phyloP scores from a whole-genome alignment of 2,797 vertebrate species.

The Lycodopsis pacificus region DNA sequence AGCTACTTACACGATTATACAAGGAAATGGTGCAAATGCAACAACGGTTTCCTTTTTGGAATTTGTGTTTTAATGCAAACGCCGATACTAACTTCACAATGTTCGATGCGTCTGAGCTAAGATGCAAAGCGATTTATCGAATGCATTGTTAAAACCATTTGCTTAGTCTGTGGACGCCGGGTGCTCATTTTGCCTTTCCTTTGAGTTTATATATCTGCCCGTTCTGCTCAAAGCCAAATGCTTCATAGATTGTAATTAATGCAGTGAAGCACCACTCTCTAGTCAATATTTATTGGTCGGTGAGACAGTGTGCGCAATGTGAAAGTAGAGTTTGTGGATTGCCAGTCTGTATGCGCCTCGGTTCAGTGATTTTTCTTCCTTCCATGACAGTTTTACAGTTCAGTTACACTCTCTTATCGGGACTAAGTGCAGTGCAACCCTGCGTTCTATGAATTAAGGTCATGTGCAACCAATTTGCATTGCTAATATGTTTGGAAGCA shows the following conservation, averaged over 20 bases:
- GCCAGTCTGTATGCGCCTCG: background rate
- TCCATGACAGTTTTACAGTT: slow-evolving; percentile 17
- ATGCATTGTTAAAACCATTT: slow-evolving; percentile 14
- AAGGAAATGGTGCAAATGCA: background rate
- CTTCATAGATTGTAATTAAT: slow-evolving; percentile 60
- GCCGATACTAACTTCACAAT: background rate
- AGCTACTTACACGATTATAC: background rate
- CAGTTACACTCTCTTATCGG: background rate
- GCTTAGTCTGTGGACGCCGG: background rate
- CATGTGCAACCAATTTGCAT: background rate
- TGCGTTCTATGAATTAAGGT: background rate
- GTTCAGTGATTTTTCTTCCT: slow-evolving; percentile 3
- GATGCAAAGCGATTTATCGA: background rate
- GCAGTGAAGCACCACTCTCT: slow-evolving; percentile 36
- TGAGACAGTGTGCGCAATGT: slow-evolving; percentile 27
- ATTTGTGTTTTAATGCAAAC: background rate
- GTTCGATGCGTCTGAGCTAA: background rate
- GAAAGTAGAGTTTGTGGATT: slow-evolving; percentile 4
- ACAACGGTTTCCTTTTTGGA: background rate
- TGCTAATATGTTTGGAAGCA: background rate
- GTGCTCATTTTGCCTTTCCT: background rate
- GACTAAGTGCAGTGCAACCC: background rate
- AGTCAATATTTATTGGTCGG: slow-evolving; percentile 63
- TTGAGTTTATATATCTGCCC: slow-evolving; percentile 28
- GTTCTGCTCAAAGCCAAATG: slow-evolving; percentile 38